Base-by-base conservation (phyloP, 2,888 invertebrate genomes). In the Chaitophorus viminalis region DNA sequence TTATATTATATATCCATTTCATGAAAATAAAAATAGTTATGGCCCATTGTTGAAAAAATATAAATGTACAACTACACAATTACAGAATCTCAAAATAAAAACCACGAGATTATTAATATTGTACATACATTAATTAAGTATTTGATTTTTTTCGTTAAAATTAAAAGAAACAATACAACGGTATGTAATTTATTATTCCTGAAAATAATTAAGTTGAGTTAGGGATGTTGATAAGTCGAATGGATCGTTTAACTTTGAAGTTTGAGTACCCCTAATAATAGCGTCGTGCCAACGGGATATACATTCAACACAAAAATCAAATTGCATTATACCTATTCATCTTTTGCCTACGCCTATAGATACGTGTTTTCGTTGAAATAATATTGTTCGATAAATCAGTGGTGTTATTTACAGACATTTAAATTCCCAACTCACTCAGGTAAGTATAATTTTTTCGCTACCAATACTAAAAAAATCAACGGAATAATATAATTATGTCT, bases 171-270 rank as follows among this genome's bases (percentile, higher is more conserved):
- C n/a, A 65, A 81, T 81, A n/a, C n/a, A 82, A 52, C 60, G 8
- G 60, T 60, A 25, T 46, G 14, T 46, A 46, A 29, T 54, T 46
- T 46, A 74, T 54, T 36, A 74, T 54, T 82, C 36, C 11, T 17
- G 14, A 83, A 83, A 74, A 36, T 11, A 60, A 29, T 29, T n/a
- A 74, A n/a, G 54, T 72, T 72, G 14, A 54, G n/a, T 74, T 54
- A 18, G 17, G 46, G 11, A 36, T n/a, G 54, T 54, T 54, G 52
- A 72, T 36, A 82, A 54, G 18, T 54, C n/a, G 14, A 29, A 21
- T 75, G 29, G 21, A 25, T 29, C 54, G 21, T 75, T 54, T 82
- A 72, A 82, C 54, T 77, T 85, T 70, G n/a, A n/a, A n/a, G n/a
- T n/a, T n/a, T n/a, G n/a, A 54, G 21, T 54, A 68, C 33, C 72